Evolutionary conservation across 92 coral and sea anemone species (phyloP).

Genomic region (Zoanthus gigantus): DNA sequence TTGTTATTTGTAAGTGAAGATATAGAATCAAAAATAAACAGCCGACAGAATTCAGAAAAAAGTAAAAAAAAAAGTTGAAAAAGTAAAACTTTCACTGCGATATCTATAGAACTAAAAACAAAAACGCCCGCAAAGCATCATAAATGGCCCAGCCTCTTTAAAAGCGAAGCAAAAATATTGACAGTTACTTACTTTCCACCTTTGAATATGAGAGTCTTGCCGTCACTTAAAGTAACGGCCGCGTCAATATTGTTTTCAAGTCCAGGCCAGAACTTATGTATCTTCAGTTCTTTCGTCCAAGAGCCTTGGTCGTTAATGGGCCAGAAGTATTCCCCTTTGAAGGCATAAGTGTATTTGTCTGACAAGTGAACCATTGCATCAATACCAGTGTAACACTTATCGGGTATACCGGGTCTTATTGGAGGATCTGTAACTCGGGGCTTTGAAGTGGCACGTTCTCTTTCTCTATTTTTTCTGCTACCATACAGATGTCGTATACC

Average conservation of each 20-base stretch:
- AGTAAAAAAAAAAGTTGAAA: too few relatives aligned
- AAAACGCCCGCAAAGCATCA: not conserved
- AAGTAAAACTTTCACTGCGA: too few relatives aligned
- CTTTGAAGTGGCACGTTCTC: conserved; percentile 28
- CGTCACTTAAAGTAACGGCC: conserved; percentile 75
- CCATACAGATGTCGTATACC: conserved; percentile 91
- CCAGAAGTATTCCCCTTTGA: conserved; percentile 92
- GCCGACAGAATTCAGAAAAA: too few relatives aligned
- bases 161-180: not conserved
- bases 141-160: not conserved
- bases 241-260: conserved; percentile 84
- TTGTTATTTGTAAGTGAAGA: too few relatives aligned
- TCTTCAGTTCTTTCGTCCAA: conserved; percentile 74
- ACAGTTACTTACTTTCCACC: conserved; percentile 58
- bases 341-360: conserved; percentile 79
- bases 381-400: conserved; percentile 61
- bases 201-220: conserved; percentile 82
- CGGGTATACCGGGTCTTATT: conserved; percentile 62
- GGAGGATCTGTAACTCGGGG: conserved; percentile 60
- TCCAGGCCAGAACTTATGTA: conserved; percentile 78
- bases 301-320: conserved; percentile 75
- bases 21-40: too few relatives aligned
- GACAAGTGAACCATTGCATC: conserved; percentile 79
- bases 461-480: conserved; percentile 37
- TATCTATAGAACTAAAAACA: too few relatives aligned